Evolutionary conservation across 2,113 vertebrate genomes (phyloP), one percentile per base, ranked within the genome.

Genomic region (Psittacus erithacus): DNA sequence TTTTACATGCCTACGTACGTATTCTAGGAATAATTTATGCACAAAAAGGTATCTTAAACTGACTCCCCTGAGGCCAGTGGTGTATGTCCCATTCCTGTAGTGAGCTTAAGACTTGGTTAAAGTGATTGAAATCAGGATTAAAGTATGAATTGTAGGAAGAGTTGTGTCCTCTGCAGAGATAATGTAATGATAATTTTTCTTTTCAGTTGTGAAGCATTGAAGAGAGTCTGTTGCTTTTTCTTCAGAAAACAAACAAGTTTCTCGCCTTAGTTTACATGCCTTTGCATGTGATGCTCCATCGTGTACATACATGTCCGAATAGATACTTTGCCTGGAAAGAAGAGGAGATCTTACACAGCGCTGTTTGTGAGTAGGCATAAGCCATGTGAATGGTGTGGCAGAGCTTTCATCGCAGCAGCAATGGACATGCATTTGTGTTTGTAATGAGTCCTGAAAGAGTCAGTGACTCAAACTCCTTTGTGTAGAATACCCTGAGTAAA

Each of bases 21-120:
- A 35, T 28, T 83, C 71, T 57, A 52, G 76, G 38, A 92, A 82
- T 88, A 94, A 93, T 95, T 78, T 71, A 81, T 81, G n/a, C 83
- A 81, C 60, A 86, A 69, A 86, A 80, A 52, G 5, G 43, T 50
- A 55, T 59, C 69, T 93, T 18, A 25, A 0, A 62, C 31, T 64
- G 68, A 33, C 29, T 82, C 50, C 38, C 27, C 27, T 17, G 79
- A 80, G 79, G 38, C 46, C 39, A 31, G 2, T 71, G 82, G 63
- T 10, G 1, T 68, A 50, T 55, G n/a, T 70, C 79, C 67, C 38
- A 27, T 52, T 85, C 63, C 23, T 22, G 50, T 35, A n/a, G 71
- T 47, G 50, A 92, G 85, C 60, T 76, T 83, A 90, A 47, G 92
- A 28, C 76, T 70, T 74, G 29, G 38, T 59, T 41, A 83, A 29